These are phyloP conservation scores for Helicoverpa armigera DNA, from an alignment of 1,140 invertebrate genomes.

Conservation along the genomic window DNA sequence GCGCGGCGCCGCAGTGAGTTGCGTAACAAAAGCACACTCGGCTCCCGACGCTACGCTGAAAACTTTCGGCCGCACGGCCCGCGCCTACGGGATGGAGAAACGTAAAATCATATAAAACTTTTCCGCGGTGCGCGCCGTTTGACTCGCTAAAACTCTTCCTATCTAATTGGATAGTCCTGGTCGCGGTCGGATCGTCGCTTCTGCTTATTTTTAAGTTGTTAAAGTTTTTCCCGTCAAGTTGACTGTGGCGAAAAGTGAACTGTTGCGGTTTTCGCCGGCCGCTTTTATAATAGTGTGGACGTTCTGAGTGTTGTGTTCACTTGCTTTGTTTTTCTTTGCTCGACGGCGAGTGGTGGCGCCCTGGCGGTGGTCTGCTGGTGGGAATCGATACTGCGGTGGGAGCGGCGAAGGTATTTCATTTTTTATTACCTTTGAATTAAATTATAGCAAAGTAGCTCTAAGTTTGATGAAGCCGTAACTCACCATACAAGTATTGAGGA, in stretches of 20 bases:
- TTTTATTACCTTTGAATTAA: constrained; percentile 53
- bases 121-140: constrained; percentile 70
- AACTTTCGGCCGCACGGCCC: constrained; percentile 75
- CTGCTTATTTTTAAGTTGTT: constrained; percentile 68
- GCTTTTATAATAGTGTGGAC: constrained; percentile 70
- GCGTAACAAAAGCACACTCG: constrained; percentile 85
- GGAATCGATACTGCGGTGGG: constrained; percentile 82
- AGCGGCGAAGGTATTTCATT: constrained; percentile 81
- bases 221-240: constrained; percentile 69
- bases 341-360: constrained; percentile 72
- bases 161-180: constrained; percentile 26
- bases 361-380: constrained; percentile 75
- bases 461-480: neutral
- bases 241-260: constrained; percentile 66
- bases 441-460: constrained; percentile 5
- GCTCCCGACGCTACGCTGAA: constrained; percentile 74
- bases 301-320: constrained; percentile 74
- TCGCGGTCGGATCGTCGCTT: constrained; percentile 51
- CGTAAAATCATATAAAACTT: constrained; percentile 79
- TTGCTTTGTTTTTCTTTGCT: constrained; percentile 81
- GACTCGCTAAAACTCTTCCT: constrained; percentile 16
- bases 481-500: neutral
- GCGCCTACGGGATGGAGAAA: constrained; percentile 74
- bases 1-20: constrained; percentile 80
- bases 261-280: constrained; percentile 70